phyloP scores from a whole-genome alignment of 1,140 invertebrate species.

The Drosophila trapezifrons region DNA sequence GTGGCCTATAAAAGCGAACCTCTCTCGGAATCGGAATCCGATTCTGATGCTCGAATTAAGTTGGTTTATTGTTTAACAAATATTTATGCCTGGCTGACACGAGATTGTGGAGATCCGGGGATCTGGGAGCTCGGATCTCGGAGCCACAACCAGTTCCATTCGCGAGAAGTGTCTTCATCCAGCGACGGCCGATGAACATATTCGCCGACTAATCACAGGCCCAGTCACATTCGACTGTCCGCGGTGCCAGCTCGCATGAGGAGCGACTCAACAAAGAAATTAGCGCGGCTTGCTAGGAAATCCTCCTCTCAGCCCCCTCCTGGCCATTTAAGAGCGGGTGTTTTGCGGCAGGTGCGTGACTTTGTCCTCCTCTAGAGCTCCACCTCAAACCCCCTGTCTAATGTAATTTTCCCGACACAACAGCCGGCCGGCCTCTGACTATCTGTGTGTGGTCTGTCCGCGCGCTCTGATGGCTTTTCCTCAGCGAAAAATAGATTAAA shows the following conservation, averaged over 20 bases:
- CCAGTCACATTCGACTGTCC: slow-evolving; percentile 69
- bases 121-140: neutral
- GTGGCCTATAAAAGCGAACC: slow-evolving; percentile 28
- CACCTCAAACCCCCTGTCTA: slow-evolving; percentile 48
- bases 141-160: slow-evolving; percentile 31
- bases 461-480: slow-evolving; percentile 44
- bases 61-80: slow-evolving; percentile 60
- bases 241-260: slow-evolving; percentile 73
- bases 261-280: slow-evolving; percentile 74
- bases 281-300: slow-evolving; percentile 50
- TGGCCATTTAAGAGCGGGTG: slow-evolving; percentile 9
- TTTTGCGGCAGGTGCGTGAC: slow-evolving; percentile 52
- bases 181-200: slow-evolving; percentile 72
- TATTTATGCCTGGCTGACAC: slow-evolving; percentile 58
- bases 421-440: slow-evolving; percentile 3
- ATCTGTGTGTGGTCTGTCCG: slow-evolving; percentile 70
- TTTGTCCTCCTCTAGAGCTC: slow-evolving; percentile 14
- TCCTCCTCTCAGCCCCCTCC: neutral
- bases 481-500: slow-evolving; percentile 77
- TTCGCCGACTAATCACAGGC: slow-evolving; percentile 78
- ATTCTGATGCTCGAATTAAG: slow-evolving; percentile 54
- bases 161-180: slow-evolving; percentile 56
- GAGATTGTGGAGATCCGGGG: slow-evolving; percentile 7
- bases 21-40: neutral
- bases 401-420: slow-evolving; percentile 75